Evolutionary conservation across 2,888 invertebrate genomes (phyloP).

Genomic region (Apotomis capreana): DNA sequence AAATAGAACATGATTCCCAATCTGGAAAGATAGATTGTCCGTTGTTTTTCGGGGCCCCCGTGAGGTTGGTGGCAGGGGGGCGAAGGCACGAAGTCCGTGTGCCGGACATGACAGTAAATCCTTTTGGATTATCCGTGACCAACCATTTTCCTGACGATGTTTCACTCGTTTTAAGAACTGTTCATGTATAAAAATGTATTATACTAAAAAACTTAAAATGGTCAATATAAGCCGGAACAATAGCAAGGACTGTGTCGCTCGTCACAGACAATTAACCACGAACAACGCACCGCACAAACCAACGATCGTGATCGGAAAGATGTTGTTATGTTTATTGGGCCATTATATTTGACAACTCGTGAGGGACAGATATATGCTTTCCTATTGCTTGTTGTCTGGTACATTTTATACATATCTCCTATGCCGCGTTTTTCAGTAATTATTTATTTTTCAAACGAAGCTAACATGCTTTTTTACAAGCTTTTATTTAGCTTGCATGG

Average conservation of each 20-base stretch:
- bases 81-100: no score
- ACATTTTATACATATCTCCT: neutral
- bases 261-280: conserved; percentile 21
- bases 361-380: conserved; percentile 16
- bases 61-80: no score
- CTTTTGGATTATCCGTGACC: no score
- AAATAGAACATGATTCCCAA: no score
- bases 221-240: neutral
- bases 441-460: no score
- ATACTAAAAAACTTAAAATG: neutral
- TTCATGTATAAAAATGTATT: neutral
- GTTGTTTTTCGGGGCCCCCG: no score
- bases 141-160: no score
- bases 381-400: neutral
- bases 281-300: conserved; percentile 14
- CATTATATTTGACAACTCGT: conserved; percentile 21
- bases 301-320: conserved; percentile 9
- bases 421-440: no score
- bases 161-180: neutral
- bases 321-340: conserved; percentile 17
- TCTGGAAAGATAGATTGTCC: no score
- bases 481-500: no score
- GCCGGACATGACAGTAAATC: no score
- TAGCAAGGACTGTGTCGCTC: neutral
- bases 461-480: no score